Evolutionary conservation across 2,797 vertebrate genomes (phyloP).

Genomic region (Okamejei kenojei): DNA sequence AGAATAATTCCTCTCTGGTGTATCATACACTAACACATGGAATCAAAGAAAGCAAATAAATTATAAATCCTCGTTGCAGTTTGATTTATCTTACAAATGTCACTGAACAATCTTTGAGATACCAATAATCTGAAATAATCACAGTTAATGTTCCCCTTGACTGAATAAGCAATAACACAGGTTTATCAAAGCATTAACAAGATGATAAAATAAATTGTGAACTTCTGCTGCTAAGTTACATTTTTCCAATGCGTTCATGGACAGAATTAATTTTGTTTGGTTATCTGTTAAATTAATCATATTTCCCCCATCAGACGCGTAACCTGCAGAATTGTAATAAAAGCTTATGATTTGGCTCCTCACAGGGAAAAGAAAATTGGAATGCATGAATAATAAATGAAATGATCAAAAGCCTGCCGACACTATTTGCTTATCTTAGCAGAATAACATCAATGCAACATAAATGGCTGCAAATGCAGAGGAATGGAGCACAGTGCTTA

Average conservation of each 20-base stretch:
- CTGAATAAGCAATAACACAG: not conserved
- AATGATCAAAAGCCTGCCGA: not conserved
- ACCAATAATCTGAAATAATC: constrained; percentile 23
- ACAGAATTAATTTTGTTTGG: constrained; percentile 27
- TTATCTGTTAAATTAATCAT: constrained; percentile 23
- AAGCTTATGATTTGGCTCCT: not conserved
- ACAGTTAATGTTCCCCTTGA: not conserved
- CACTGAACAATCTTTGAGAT: not conserved
- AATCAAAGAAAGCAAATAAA: not conserved
- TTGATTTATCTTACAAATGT: constrained; percentile 28
- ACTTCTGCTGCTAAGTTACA: not conserved
- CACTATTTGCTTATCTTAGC: not conserved
- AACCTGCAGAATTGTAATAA: constrained; percentile 3
- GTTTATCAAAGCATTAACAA: not conserved
- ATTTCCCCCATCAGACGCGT: not conserved
- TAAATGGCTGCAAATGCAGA: not conserved
- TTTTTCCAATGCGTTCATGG: not conserved
- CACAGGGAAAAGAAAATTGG: not conserved
- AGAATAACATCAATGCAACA: not conserved
- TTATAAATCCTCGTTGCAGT: constrained; percentile 5
- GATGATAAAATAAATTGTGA: not conserved
- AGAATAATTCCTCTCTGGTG: constrained; percentile 12
- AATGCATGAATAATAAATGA: constrained; percentile 14
- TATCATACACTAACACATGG: not conserved
- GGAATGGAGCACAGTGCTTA: not conserved